Conservation (phyloP, 2,888 invertebrate species). For the Alviniconcha strummeri region DNA sequence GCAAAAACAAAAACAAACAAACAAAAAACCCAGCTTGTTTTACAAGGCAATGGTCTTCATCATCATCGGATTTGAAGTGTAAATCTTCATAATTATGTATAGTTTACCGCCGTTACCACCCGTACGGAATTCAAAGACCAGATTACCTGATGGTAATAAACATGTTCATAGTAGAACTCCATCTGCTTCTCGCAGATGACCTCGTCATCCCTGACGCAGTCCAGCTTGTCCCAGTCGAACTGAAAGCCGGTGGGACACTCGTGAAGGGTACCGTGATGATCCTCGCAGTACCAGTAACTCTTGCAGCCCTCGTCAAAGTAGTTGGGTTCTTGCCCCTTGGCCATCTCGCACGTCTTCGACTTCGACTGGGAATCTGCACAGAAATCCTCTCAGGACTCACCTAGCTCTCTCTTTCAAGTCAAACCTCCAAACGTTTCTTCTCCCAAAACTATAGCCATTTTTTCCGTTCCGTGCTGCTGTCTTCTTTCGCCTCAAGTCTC, state of each 20-base stretch:
- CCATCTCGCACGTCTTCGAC: constrained; percentile 2
- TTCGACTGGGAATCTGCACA: not conserved
- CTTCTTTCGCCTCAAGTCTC: too few species aligned
- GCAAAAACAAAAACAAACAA: too few species aligned
- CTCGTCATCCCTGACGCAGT: constrained; percentile 21
- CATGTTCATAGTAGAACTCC: constrained; percentile 1
- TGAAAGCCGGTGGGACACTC: constrained; percentile 20
- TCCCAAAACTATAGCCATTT: too few species aligned
- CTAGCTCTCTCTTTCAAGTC: too few species aligned
- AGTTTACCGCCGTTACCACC: not conserved
- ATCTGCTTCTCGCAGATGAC: constrained; percentile 24
- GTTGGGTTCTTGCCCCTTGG: constrained; percentile 33
- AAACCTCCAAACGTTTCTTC: too few species aligned
- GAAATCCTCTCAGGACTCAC: not conserved
- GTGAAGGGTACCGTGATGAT: constrained; percentile 26
- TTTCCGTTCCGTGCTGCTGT: too few species aligned
- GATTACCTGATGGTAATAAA: not conserved
- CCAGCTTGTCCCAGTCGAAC: constrained; percentile 29
- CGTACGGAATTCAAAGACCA: too few species aligned
- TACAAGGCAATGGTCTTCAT: too few species aligned
- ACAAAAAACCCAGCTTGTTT: too few species aligned
- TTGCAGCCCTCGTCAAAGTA: constrained; percentile 31
- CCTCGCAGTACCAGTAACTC: constrained; percentile 33
- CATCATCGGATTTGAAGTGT: too few species aligned
- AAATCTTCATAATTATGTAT: not conserved